phyloP scores from a whole-genome alignment of 2,888 invertebrate species.

The Diaprepes abbreviatus region DNA sequence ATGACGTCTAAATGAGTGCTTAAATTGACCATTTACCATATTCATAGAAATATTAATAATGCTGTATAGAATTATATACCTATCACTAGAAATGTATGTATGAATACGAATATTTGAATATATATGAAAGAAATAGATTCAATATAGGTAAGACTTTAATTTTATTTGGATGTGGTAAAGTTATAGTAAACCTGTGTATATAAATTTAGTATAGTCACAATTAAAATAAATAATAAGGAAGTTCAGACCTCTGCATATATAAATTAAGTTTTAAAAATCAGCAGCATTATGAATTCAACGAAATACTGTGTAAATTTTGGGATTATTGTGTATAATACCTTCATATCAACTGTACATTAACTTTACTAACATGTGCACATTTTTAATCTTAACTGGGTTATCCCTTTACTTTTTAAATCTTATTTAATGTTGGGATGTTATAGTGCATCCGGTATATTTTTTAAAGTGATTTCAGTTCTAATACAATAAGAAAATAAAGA shows the following conservation, averaged over 20 bases:
- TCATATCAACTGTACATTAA: conserved; percentile 38
- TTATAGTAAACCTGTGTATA: conserved; percentile 2
- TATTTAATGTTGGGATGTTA: not conserved
- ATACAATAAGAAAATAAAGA: not conserved
- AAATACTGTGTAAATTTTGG: conserved; percentile 11
- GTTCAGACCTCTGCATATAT: not conserved
- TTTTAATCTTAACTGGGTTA: conserved; percentile 18
- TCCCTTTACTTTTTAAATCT: not conserved
- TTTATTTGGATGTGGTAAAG: not conserved
- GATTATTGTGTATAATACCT: conserved; percentile 24
- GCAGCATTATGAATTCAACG: not conserved
- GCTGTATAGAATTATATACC: no score
- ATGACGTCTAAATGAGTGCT: conserved; percentile 3
- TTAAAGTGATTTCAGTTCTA: not conserved
- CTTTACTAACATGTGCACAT: conserved; percentile 41
- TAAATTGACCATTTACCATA: not conserved
- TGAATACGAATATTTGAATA: not conserved
- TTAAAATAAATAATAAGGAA: not conserved
- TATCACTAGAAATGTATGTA: no score
- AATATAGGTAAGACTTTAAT: not conserved
- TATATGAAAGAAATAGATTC: not conserved
- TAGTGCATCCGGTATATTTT: not conserved
- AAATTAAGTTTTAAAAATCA: not conserved
- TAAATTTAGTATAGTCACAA: not conserved
- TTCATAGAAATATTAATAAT: no score